A percentile compares a stretch with the other conserved stretches of the same genome.
phyloP scores from a whole-genome alignment of 2,797 vertebrate genomes.

The Salmo trutta region DNA sequence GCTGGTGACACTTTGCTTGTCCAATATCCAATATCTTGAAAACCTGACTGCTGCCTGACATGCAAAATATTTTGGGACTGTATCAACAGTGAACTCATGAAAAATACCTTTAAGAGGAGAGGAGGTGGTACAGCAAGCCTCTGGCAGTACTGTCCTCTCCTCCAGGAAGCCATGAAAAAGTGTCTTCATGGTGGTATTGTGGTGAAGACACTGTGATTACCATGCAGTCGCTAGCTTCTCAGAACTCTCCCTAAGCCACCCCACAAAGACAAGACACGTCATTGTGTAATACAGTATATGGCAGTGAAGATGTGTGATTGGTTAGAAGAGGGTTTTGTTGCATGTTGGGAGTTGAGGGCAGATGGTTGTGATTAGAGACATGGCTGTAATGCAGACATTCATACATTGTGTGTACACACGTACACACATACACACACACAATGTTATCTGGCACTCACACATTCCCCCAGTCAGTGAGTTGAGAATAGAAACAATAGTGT shows the following conservation, averaged over 20 bases:
- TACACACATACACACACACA: background rate
- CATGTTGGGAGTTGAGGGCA: background rate
- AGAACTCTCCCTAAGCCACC: background rate
- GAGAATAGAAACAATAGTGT: conserved; percentile 61
- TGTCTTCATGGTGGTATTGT: conserved; percentile 3
- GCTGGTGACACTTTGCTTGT: no score
- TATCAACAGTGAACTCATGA: no score
- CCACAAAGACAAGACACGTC: conserved; percentile 7
- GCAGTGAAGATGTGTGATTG: background rate
- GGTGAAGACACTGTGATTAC: conserved; percentile 11
- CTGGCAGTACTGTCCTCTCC: background rate
- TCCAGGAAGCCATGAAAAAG: background rate
- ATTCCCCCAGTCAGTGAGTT: conserved; percentile 32
- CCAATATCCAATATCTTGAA: no score
- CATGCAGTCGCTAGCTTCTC: background rate
- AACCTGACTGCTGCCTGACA: no score
- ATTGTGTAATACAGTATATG: conserved; percentile 1
- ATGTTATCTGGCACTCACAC: conserved; percentile 17
- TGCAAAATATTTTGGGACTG: no score
- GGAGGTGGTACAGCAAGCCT: background rate
- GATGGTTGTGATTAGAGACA: conserved; percentile 3
- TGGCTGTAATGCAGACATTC: conserved; percentile 3
- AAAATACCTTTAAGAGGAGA: background rate
- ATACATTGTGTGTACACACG: background rate
- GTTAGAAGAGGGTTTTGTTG: background rate